phyloP scores from a whole-genome alignment of 2,888 invertebrate species.

The Agrenia bidenticulata region DNA sequence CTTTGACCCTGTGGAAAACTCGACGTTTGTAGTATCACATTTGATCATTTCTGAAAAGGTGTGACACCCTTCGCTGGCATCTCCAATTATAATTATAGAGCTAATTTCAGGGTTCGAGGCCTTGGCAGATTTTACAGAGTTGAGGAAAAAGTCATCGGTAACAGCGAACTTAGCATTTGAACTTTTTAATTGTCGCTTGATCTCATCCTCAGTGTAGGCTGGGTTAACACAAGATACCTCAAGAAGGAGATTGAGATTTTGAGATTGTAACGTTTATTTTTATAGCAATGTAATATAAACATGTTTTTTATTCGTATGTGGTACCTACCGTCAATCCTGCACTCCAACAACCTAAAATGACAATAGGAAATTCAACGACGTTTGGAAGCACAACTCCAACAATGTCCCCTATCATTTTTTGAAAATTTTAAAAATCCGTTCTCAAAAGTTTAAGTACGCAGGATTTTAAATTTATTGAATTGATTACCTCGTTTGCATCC shows the following conservation, averaged over 20 bases:
- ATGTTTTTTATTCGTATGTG: too few species aligned
- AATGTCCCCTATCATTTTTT: conserved; percentile 37
- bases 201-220: conserved; percentile 47
- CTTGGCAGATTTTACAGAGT: conserved; percentile 32
- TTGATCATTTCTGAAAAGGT: conserved; percentile 47
- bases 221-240: conserved; percentile 50
- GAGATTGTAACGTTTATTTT: conserved; percentile 2
- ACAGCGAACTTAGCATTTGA: conserved; percentile 38
- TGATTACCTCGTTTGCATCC: conserved; percentile 21
- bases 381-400: conserved; percentile 53
- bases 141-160: conserved; percentile 32
- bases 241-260: not conserved
- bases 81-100: conserved; percentile 34
- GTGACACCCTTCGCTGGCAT: conserved; percentile 40
- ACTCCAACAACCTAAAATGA: conserved; percentile 48
- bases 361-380: conserved; percentile 52
- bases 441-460: not conserved
- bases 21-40: conserved; percentile 26
- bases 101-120: conserved; percentile 17
- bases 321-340: conserved; percentile 39
- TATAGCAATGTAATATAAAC: not conserved
- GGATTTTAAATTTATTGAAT: too few species aligned
- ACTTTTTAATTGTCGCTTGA: conserved; percentile 33
- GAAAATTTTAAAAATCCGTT: not conserved
- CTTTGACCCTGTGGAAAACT: conserved; percentile 29